A percentile compares a stretch with the other conserved stretches of the same genome.
These are phyloP conservation scores for Caenorhabditis becei DNA, from an alignment of 2,888 invertebrate genomes.

Conservation along the genomic window DNA sequence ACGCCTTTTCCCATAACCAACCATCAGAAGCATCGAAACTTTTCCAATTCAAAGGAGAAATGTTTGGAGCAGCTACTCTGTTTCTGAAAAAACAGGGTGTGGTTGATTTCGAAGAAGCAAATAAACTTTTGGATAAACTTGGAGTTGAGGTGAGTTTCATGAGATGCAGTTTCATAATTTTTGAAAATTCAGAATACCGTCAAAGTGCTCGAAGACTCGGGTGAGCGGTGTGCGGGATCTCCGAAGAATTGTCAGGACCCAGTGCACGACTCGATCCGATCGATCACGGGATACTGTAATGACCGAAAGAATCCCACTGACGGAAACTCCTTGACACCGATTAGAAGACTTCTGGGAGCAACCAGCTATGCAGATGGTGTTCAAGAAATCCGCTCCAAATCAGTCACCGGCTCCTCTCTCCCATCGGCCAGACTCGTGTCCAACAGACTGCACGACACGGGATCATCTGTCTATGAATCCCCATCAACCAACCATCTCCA, in stretches of 20 bases:
- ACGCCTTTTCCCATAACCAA: no score
- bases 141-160: background rate
- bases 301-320: slow-evolving; percentile 88
- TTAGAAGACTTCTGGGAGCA: slow-evolving; percentile 88
- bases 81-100: slow-evolving; percentile 6
- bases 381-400: slow-evolving; percentile 31
- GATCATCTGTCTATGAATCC: slow-evolving; percentile 83
- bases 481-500: slow-evolving; percentile 81
- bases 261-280: slow-evolving; percentile 35
- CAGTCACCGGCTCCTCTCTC: slow-evolving; percentile 33
- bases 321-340: slow-evolving; percentile 90
- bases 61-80: slow-evolving; percentile 23
- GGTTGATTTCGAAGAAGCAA: background rate
- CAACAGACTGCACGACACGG: slow-evolving; percentile 47
- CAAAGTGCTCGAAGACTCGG: background rate
- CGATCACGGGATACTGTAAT: slow-evolving; percentile 90
- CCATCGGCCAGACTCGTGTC: slow-evolving; percentile 62
- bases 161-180: background rate
- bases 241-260: slow-evolving; percentile 11
- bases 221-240: background rate
- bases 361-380: slow-evolving; percentile 86
- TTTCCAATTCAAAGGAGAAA: slow-evolving; percentile 29
- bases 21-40: slow-evolving; percentile 15
- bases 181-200: background rate
- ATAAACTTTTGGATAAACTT: background rate